These are phyloP conservation scores for Aricia agestis DNA, from an alignment of 1,140 invertebrate species.

Conservation along the genomic window DNA sequence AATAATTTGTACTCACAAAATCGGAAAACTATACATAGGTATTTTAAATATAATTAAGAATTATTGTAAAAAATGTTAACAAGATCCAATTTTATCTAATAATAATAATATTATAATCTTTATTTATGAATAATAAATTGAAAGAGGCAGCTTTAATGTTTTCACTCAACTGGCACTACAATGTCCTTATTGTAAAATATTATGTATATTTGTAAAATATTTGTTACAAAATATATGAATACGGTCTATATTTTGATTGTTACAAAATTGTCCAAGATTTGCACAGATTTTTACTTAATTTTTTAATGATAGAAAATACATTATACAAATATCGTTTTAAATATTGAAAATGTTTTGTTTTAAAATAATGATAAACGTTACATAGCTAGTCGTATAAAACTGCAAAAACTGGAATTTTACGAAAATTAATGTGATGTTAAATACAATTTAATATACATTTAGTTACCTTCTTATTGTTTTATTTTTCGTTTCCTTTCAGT, in stretches of 20 bases:
- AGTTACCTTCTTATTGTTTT: slow-evolving; percentile 6
- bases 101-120: no score
- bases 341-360: no score
- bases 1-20: no score
- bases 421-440: slow-evolving; percentile 12
- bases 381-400: neutral
- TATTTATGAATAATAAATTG: neutral
- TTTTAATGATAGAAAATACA: neutral
- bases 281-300: neutral
- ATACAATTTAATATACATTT: slow-evolving; percentile 5
- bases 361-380: no score
- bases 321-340: no score
- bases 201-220: slow-evolving; percentile 3
- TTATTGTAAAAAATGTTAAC: no score
- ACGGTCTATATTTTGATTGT: neutral
- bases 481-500: no score
- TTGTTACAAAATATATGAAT: slow-evolving; percentile 8
- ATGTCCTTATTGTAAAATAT: neutral
- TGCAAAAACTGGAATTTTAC: neutral
- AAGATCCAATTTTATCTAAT: no score
- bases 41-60: no score
- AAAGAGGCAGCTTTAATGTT: neutral
- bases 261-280: slow-evolving; percentile 3
- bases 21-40: no score
- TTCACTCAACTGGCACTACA: neutral